phyloP scores from a whole-genome alignment of 35 echinoderm and acorn worm genomes.

The Patiria miniata region DNA sequence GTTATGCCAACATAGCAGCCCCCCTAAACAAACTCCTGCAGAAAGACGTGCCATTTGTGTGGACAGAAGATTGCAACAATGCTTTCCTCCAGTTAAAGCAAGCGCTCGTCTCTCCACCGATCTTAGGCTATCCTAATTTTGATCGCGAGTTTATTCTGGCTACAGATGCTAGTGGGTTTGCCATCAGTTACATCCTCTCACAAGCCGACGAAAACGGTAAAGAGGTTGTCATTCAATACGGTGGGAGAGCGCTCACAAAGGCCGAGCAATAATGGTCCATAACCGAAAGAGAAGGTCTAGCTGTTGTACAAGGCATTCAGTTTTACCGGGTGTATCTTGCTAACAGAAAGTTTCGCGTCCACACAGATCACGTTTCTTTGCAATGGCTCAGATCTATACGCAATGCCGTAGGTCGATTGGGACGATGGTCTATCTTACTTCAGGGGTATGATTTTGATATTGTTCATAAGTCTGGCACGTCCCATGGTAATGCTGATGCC shows the following conservation, averaged over 20 bases:
- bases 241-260: conserved; percentile 30
- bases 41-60: conserved; percentile 52
- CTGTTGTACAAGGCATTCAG: conserved; percentile 16
- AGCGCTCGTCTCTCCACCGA: conserved; percentile 42
- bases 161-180: conserved; percentile 52
- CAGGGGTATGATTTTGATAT: no score
- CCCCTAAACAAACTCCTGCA: conserved; percentile 53
- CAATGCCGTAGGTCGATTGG: conserved; percentile 39
- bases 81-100: conserved; percentile 56
- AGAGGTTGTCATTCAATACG: conserved; percentile 46
- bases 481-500: no score
- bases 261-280: no score
- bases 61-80: conserved; percentile 51
- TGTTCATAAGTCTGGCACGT: conserved; percentile 39
- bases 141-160: conserved; percentile 42
- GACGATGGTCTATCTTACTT: conserved; percentile 62
- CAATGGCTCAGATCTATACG: no score
- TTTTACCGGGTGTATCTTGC: conserved; percentile 34
- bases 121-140: conserved; percentile 71
- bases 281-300: no score
- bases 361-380: no score
- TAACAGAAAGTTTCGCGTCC: no score
- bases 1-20: conserved; percentile 56
- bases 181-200: conserved; percentile 50
- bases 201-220: conserved; percentile 42